Conservation (phyloP, 2,888 invertebrate genomes). For the Lasioglossum villosulum region DNA sequence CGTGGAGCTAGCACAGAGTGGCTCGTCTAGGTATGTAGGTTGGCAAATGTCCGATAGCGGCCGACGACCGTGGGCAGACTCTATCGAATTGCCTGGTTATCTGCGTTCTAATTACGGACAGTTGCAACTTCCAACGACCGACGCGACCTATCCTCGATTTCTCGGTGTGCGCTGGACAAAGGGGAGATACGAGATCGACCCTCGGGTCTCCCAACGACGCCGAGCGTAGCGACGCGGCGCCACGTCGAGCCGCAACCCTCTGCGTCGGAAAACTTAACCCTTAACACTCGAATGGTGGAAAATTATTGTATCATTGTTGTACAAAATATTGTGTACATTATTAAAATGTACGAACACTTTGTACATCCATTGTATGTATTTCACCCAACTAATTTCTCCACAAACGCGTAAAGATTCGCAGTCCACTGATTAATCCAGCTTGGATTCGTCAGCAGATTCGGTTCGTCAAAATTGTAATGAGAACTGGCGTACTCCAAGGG, state of each 20-base stretch:
- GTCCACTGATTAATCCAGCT: neutral
- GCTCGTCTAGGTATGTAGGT: constrained; percentile 63
- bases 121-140: constrained; percentile 34
- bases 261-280: too few relatives aligned
- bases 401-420: too few relatives aligned
- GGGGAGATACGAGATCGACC: constrained; percentile 25
- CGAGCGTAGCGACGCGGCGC: neutral
- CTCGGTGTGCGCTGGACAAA: constrained; percentile 36
- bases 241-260: neutral
- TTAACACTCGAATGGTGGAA: too few relatives aligned
- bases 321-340: too few relatives aligned
- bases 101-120: constrained; percentile 71
- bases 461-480: constrained; percentile 31
- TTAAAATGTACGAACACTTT: too few relatives aligned
- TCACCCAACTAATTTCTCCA: too few relatives aligned
- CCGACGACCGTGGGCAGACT: constrained; percentile 49
- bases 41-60: constrained; percentile 59
- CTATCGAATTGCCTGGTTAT: constrained; percentile 63
- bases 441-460: neutral
- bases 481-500: constrained; percentile 1
- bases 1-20: neutral
- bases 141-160: constrained; percentile 30
- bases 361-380: too few relatives aligned
- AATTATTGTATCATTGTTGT: too few relatives aligned
- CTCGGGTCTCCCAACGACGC: neutral